These are phyloP conservation scores for Sardina pilchardus DNA, from an alignment of 2,113 vertebrate genomes.

Conservation along the genomic window DNA sequence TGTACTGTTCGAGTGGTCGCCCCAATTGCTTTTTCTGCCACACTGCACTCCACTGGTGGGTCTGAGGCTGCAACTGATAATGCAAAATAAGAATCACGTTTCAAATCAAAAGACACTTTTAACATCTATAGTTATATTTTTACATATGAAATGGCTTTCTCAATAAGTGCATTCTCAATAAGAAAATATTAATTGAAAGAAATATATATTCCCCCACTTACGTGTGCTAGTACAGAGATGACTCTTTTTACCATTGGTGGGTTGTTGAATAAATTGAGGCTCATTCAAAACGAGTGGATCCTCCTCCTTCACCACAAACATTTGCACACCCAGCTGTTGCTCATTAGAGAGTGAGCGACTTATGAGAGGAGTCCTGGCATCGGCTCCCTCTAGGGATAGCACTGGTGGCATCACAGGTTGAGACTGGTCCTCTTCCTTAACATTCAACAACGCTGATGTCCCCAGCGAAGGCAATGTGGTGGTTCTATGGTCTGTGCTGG, in stretches of 20 bases:
- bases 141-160: no score
- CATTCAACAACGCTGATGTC: neutral
- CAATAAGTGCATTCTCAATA: no score
- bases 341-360: neutral
- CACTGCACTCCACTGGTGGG: neutral
- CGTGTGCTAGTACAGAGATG: constrained; percentile 45
- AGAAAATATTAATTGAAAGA: neutral
- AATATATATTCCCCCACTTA: constrained; percentile 45
- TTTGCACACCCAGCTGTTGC: constrained; percentile 54
- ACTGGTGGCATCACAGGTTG: neutral
- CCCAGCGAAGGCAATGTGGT: neutral
- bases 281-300: constrained; percentile 53
- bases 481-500: neutral
- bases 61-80: neutral
- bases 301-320: constrained; percentile 72
- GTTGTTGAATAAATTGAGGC: constrained; percentile 39
- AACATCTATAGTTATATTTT: neutral
- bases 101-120: neutral
- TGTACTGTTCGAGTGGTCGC: constrained; percentile 17
- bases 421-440: neutral
- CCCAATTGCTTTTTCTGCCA: neutral
- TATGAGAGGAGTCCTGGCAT: constrained; percentile 16
- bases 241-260: constrained; percentile 28
- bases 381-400: neutral
- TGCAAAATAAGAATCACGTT: neutral